phyloP scores from a whole-genome alignment of 2,888 invertebrate species.

The Dascillus cervinus region DNA sequence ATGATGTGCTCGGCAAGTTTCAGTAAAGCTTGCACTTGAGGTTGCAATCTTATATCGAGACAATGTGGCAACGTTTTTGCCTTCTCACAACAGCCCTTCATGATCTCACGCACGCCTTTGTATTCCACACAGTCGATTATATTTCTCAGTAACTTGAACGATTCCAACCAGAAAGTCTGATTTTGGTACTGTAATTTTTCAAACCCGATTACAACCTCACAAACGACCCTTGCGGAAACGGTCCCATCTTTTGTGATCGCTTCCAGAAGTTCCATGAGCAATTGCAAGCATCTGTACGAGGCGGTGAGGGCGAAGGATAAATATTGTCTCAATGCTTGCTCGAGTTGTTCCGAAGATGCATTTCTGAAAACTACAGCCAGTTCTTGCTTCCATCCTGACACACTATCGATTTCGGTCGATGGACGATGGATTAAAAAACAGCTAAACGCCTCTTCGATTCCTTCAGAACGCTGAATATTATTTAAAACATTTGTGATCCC shows the following conservation, averaged over 20 bases:
- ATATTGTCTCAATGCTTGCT: constrained; percentile 67
- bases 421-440: constrained; percentile 75
- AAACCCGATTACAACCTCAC: constrained; percentile 76
- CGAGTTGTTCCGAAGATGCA: constrained; percentile 64
- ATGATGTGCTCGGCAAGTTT: constrained; percentile 83
- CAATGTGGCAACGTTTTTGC: constrained; percentile 72
- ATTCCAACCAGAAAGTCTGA: constrained; percentile 83
- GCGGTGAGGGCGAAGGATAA: constrained; percentile 64
- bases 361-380: constrained; percentile 60
- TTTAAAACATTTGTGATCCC: constrained; percentile 55
- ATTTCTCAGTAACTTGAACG: constrained; percentile 74
- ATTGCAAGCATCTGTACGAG: constrained; percentile 65
- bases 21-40: constrained; percentile 73
- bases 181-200: constrained; percentile 77
- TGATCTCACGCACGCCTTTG: constrained; percentile 88
- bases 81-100: constrained; percentile 89
- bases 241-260: constrained; percentile 64
- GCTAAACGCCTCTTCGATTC: constrained; percentile 84
- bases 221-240: constrained; percentile 73
- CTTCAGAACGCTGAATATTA: constrained; percentile 63
- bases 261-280: constrained; percentile 68
- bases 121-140: constrained; percentile 91
- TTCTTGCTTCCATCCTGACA: constrained; percentile 59
- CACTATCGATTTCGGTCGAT: constrained; percentile 61
- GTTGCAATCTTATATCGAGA: constrained; percentile 71